These are phyloP conservation scores for Eupithecia pulchellata DNA, from an alignment of 2,888 invertebrate genomes.

Conservation along the genomic window DNA sequence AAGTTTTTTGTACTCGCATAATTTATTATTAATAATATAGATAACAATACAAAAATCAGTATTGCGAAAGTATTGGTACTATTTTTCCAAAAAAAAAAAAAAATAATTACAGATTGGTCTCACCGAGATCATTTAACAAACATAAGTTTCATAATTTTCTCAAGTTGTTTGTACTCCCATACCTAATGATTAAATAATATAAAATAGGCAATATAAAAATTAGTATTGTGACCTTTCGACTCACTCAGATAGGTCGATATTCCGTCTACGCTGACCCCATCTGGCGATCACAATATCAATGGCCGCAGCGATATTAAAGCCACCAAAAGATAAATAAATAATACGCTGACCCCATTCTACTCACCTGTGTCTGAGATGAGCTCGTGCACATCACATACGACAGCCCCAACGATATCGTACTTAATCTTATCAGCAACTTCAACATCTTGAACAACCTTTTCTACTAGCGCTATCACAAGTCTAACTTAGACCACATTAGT, in stretches of 20 bases:
- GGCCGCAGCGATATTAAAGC: too few relatives aligned
- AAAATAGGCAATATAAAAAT: too few relatives aligned
- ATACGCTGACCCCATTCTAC: background rate
- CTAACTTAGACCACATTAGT: background rate
- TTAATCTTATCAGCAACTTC: slow-evolving; percentile 54
- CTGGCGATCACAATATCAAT: too few relatives aligned
- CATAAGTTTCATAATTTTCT: too few relatives aligned
- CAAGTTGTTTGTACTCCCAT: background rate
- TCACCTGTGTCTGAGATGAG: slow-evolving; percentile 72
- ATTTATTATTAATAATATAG: background rate
- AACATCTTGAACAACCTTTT: slow-evolving; percentile 55
- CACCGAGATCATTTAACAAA: too few relatives aligned
- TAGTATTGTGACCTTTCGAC: background rate
- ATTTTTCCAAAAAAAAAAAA: too few relatives aligned
- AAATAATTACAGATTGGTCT: too few relatives aligned
- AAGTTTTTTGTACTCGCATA: background rate
- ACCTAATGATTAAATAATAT: background rate
- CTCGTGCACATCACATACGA: slow-evolving; percentile 59
- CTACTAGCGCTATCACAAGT: background rate
- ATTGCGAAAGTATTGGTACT: too few relatives aligned
- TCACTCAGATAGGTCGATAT: background rate
- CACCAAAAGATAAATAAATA: too few relatives aligned
- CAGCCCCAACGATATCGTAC: slow-evolving; percentile 58
- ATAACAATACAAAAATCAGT: background rate
- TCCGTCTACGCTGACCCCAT: background rate